phyloP scores from a whole-genome alignment of 37 sponge, comb jelly and placozoan species.

The Beroe forskalii region DNA sequence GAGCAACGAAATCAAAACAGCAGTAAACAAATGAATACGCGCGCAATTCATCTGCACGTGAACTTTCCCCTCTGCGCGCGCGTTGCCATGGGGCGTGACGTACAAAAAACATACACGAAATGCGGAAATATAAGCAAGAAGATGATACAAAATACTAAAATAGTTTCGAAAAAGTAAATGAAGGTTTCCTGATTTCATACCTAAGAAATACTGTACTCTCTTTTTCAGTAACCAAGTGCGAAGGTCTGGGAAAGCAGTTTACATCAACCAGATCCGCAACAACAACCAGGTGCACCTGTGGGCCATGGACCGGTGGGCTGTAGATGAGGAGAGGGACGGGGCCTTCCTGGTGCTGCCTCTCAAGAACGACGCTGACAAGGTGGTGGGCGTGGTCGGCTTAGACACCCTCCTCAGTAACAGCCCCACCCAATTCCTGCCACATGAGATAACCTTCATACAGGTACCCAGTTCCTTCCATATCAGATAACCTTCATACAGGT shows the following conservation, averaged over 20 bases:
- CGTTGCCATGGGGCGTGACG: too few species aligned
- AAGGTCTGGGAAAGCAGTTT: conserved; percentile 47
- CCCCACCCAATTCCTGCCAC: conserved; percentile 57
- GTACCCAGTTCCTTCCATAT: conserved; percentile 55
- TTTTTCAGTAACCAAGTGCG: conserved; percentile 62
- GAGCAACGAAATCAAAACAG: too few species aligned
- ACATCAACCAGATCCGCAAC: conserved; percentile 65
- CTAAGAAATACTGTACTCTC: too few species aligned
- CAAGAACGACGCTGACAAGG: conserved; percentile 34
- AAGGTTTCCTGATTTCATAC: too few species aligned
- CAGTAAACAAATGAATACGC: too few species aligned
- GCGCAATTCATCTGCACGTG: too few species aligned
- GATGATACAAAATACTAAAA: too few species aligned
- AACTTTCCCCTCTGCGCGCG: too few species aligned
- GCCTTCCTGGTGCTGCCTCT: conserved; percentile 56
- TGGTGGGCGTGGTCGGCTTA: conserved; percentile 55
- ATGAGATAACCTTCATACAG: conserved; percentile 56
- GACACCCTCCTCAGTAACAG: conserved; percentile 48
- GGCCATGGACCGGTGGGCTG: conserved; percentile 64
- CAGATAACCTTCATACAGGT: conserved; percentile 58
- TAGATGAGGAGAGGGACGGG: conserved; percentile 59
- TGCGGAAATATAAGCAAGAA: too few species aligned
- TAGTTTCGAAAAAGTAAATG: too few species aligned
- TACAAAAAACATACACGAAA: too few species aligned
- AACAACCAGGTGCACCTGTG: conserved; percentile 64